Percentiles rank a stretch among this genome's conserved stretches.
Conservation (phyloP, 2,797 vertebrate species). For the Anguilla marmorata region DNA sequence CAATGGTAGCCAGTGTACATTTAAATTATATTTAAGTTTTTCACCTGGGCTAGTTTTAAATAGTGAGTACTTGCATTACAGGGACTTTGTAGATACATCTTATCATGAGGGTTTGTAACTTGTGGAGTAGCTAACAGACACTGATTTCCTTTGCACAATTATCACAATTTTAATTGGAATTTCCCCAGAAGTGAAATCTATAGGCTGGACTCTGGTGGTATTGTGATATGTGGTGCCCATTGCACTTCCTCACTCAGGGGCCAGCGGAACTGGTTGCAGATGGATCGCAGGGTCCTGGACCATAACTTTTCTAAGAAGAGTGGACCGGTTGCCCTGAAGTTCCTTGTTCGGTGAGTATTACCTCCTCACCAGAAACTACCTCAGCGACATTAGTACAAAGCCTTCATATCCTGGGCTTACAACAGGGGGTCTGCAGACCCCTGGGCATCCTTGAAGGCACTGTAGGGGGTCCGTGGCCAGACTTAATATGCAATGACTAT, state of each 20-base stretch:
- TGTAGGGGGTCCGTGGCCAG: background rate
- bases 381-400: background rate
- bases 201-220: background rate
- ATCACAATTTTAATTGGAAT: background rate
- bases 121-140: background rate
- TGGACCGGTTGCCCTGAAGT: conserved; percentile 80
- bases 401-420: background rate
- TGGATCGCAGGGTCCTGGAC: conserved; percentile 94
- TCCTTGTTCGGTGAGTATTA: conserved; percentile 86
- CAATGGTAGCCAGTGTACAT: background rate
- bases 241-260: conserved; percentile 70
- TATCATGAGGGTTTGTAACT: background rate
- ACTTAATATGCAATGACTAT: background rate
- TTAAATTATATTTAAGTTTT: background rate
- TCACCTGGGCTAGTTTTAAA: background rate
- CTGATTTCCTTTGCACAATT: background rate
- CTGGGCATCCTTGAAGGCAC: background rate
- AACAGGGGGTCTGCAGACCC: background rate
- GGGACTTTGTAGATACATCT: background rate
- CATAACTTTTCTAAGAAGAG: conserved; percentile 90
- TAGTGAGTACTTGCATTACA: background rate
- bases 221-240: conserved; percentile 26
- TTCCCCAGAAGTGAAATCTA: background rate
- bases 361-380: background rate
- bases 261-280: conserved; percentile 93